Conservation (phyloP, 2,113 vertebrate species). For the Paramisgurnus dabryanus region DNA sequence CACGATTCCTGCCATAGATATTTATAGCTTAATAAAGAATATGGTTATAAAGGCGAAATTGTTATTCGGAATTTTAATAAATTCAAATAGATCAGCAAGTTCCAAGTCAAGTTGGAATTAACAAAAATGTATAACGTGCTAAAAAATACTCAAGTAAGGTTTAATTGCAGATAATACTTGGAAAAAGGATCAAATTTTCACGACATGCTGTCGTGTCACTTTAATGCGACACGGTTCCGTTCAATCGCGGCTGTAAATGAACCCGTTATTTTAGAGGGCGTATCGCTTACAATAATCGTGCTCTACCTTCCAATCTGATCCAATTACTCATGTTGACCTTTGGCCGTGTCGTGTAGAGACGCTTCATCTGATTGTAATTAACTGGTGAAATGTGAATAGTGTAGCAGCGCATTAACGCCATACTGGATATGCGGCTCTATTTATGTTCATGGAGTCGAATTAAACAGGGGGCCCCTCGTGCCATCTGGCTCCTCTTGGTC, state of each 20-base stretch:
- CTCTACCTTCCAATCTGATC: slow-evolving; percentile 13
- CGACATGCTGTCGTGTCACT: background rate
- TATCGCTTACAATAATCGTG: slow-evolving; percentile 15
- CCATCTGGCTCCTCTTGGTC: slow-evolving; percentile 50
- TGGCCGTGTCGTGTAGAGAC: slow-evolving; percentile 29
- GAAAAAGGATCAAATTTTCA: background rate
- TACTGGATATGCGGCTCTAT: slow-evolving; percentile 8
- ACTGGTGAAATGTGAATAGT: slow-evolving; percentile 37
- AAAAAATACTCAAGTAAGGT: background rate
- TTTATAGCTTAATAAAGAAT: too few relatives aligned
- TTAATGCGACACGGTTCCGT: background rate
- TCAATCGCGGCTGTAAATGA: background rate
- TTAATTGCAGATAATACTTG: background rate
- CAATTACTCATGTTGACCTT: slow-evolving; percentile 33
- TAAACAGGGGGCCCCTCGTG: slow-evolving; percentile 43
- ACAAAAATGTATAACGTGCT: too few relatives aligned
- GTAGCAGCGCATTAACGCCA: slow-evolving; percentile 22
- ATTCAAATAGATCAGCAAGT: too few relatives aligned
- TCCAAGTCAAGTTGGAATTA: too few relatives aligned
- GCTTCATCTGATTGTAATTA: slow-evolving; percentile 15
- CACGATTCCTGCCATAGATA: too few relatives aligned
- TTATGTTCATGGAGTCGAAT: slow-evolving; percentile 45
- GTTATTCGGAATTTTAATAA: too few relatives aligned
- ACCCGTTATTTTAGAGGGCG: background rate
- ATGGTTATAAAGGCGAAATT: too few relatives aligned